These are phyloP conservation scores for Thalassoma bifasciatum DNA, from an alignment of 2,113 vertebrate species.

Conservation along the genomic window DNA sequence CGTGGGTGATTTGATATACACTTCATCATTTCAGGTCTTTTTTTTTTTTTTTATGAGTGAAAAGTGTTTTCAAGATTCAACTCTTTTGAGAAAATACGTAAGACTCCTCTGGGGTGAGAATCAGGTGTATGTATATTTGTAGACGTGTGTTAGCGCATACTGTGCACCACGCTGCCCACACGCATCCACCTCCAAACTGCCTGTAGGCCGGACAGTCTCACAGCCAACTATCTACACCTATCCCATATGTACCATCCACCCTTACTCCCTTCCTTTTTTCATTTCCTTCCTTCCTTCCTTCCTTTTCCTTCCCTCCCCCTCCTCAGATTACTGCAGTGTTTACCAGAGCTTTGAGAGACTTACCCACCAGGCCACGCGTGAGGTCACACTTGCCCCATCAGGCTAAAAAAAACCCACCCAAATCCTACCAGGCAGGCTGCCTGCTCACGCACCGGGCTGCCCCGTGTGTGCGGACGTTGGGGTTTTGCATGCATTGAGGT, in stretches of 20 bases:
- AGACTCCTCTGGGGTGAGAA: neutral
- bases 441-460: conserved; percentile 55
- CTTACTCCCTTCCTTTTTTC: conserved; percentile 1
- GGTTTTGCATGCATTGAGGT: conserved; percentile 30
- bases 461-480: conserved; percentile 28
- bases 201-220: conserved; percentile 38
- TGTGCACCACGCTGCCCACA: conserved; percentile 23
- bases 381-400: conserved; percentile 67
- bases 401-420: conserved; percentile 66
- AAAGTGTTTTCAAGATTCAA: too few relatives aligned
- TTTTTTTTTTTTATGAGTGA: too few relatives aligned
- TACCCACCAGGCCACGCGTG: conserved; percentile 73
- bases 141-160: neutral
- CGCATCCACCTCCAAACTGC: conserved; percentile 37
- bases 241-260: conserved; percentile 4
- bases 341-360: conserved; percentile 78
- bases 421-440: conserved; percentile 71
- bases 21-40: too few relatives aligned
- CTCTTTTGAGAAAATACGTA: neutral
- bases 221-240: conserved; percentile 29
- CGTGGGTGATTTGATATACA: too few relatives aligned
- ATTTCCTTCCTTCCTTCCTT: neutral
- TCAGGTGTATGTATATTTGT: conserved; percentile 6
- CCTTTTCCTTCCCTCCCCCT: neutral
- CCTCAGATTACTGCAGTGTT: conserved; percentile 79